Evolutionary conservation across 2,888 invertebrate species (phyloP).

Genomic region (Zelleria hepariella): DNA sequence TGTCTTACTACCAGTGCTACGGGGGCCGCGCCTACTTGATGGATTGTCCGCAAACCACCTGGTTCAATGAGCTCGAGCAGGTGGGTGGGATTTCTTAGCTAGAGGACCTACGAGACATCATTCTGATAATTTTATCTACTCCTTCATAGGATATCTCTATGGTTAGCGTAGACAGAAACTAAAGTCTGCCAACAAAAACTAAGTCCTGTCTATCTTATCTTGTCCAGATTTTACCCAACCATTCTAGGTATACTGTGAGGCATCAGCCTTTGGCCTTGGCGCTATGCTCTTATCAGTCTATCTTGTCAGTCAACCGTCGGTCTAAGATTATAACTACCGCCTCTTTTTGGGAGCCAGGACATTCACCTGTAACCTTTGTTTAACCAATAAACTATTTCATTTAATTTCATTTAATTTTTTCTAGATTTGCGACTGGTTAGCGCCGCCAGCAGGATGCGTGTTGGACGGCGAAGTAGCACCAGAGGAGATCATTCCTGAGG

Average conservation of each 20-base stretch:
- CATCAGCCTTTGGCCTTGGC: too few relatives aligned
- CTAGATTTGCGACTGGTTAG: slow-evolving; percentile 51
- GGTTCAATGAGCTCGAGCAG: slow-evolving; percentile 62
- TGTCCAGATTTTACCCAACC: too few relatives aligned
- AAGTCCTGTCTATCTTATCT: too few relatives aligned
- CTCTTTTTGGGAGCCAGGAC: too few relatives aligned
- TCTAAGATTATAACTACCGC: background rate
- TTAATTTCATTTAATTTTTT: background rate
- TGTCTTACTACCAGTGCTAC: slow-evolving; percentile 61
- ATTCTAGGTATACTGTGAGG: too few relatives aligned
- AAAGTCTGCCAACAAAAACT: too few relatives aligned
- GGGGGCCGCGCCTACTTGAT: slow-evolving; percentile 50
- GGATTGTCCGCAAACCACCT: slow-evolving; percentile 51
- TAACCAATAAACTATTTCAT: background rate
- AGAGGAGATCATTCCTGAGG: slow-evolving; percentile 20
- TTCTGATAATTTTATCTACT: too few relatives aligned
- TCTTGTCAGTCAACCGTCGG: background rate
- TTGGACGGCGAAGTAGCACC: slow-evolving; percentile 5
- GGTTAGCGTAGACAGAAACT: too few relatives aligned
- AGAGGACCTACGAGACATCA: background rate
- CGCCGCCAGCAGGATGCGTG: slow-evolving; percentile 34
- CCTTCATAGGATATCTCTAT: too few relatives aligned
- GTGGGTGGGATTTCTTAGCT: slow-evolving; percentile 20
- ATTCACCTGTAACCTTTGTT: too few relatives aligned
- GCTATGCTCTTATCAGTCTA: too few relatives aligned